Evolutionary conservation across 2,888 invertebrate genomes (phyloP).

Genomic region (Perizoma flavofasciatum): DNA sequence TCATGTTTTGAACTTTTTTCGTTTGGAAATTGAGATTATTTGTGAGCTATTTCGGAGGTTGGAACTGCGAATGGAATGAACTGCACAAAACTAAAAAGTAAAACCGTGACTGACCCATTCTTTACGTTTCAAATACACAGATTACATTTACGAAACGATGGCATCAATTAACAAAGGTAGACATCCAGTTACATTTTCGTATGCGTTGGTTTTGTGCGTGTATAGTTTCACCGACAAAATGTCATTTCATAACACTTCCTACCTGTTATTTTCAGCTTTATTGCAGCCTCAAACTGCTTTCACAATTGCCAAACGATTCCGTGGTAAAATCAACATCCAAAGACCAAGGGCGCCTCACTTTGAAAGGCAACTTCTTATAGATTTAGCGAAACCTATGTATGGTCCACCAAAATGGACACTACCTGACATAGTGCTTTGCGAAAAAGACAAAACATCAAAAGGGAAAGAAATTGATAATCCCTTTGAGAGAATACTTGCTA

Average conservation of each 20-base stretch:
- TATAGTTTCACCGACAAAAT: background rate
- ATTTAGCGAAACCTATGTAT: constrained; percentile 86
- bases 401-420: constrained; percentile 69
- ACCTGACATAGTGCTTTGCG: constrained; percentile 81
- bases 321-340: constrained; percentile 91
- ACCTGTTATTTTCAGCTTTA: constrained; percentile 58
- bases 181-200: background rate
- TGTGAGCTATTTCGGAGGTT: background rate
- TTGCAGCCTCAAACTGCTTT: constrained; percentile 69
- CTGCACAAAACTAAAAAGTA: background rate
- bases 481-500: constrained; percentile 88
- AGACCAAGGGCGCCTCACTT: constrained; percentile 88
- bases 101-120: background rate
- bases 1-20: no score
- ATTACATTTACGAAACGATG: constrained; percentile 30
- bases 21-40: no score
- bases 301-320: constrained; percentile 85
- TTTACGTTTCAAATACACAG: background rate
- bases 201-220: background rate
- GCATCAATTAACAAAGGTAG: constrained; percentile 55
- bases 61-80: background rate
- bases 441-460: constrained; percentile 51
- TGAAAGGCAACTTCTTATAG: constrained; percentile 86
- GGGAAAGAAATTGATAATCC: constrained; percentile 84
- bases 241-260: background rate